Evolutionary conservation across 1,140 invertebrate genomes (phyloP), one percentile per base, ranked within the genome.

Genomic region (Telenomus remus): DNA sequence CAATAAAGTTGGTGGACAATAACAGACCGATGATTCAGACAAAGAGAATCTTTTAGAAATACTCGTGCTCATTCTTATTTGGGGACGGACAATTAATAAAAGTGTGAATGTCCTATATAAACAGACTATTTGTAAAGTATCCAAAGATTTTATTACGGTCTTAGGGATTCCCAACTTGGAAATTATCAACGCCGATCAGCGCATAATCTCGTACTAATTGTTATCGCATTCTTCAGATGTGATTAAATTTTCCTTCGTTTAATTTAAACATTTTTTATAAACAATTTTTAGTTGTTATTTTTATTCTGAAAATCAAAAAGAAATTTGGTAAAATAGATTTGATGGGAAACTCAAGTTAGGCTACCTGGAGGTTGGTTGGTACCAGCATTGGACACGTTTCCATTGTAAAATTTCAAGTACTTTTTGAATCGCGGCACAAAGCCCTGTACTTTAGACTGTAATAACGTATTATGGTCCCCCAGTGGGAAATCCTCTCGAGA

Each of bases 311-410:
- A n/a, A n/a, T n/a, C n/a, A n/a, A n/a, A 3, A 9, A 39, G 9
- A n/a, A n/a, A n/a, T 11, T 39, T 1, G 37, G n/a, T n/a, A n/a
- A n/a, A n/a, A n/a, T n/a, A n/a, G n/a, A n/a, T n/a, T n/a, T n/a
- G n/a, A n/a, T n/a, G n/a, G n/a, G n/a, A n/a, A n/a, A n/a, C n/a
- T n/a, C n/a, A n/a, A n/a, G n/a, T n/a, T n/a, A n/a, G n/a, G 12
- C 6, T 44, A 44, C 43, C 43, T 44, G 43, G 43, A 44, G 3
- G 12, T 4, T 44, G 7, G 12, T 14, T 14, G 56, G 46, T 59
- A 59, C 56, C 56, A 59, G 56, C 46, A 39, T 60, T 60, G 50
- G 11, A 50, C 57, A 60, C 57, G 35, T 42, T 14, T 6, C 48
- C 37, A 42, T 60, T 51, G 47, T 60, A 14, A n/a, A 19, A 14